phyloP scores from a whole-genome alignment of 1,140 invertebrate species.

The Camponotus floridanus region DNA sequence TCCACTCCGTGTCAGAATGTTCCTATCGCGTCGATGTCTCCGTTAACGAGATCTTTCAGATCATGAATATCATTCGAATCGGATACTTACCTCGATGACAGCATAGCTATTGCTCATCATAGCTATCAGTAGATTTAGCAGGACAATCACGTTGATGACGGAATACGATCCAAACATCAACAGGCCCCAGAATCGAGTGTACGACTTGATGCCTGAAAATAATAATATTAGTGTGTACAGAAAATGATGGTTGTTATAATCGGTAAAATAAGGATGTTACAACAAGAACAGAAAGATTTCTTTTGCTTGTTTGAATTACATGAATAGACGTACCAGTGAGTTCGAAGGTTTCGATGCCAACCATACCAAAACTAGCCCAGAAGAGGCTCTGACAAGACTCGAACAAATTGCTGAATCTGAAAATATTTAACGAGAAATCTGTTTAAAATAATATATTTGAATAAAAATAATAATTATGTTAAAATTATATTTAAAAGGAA shows the following conservation, averaged over 20 bases:
- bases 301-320: background rate
- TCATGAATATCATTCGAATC: background rate
- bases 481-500: background rate
- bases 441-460: background rate
- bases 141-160: slow-evolving; percentile 94
- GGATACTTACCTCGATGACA: slow-evolving; percentile 89
- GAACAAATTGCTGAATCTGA: slow-evolving; percentile 90
- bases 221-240: background rate
- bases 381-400: slow-evolving; percentile 96
- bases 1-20: slow-evolving; percentile 96
- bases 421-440: slow-evolving; percentile 9
- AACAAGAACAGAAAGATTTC: background rate
- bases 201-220: slow-evolving; percentile 90
- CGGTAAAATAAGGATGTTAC: background rate
- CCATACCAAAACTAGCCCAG: slow-evolving; percentile 95
- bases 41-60: slow-evolving; percentile 6
- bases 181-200: slow-evolving; percentile 93
- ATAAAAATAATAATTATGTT: background rate
- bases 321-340: slow-evolving; percentile 85
- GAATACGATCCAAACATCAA: slow-evolving; percentile 94
- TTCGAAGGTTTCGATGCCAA: slow-evolving; percentile 93
- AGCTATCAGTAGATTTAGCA: slow-evolving; percentile 94
- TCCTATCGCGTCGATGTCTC: slow-evolving; percentile 86
- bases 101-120: slow-evolving; percentile 97
- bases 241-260: background rate